A percentile compares a stretch with the other conserved stretches of the same genome.
phyloP scores from a whole-genome alignment of 2,113 vertebrate genomes.

The Mus spicilegus region DNA sequence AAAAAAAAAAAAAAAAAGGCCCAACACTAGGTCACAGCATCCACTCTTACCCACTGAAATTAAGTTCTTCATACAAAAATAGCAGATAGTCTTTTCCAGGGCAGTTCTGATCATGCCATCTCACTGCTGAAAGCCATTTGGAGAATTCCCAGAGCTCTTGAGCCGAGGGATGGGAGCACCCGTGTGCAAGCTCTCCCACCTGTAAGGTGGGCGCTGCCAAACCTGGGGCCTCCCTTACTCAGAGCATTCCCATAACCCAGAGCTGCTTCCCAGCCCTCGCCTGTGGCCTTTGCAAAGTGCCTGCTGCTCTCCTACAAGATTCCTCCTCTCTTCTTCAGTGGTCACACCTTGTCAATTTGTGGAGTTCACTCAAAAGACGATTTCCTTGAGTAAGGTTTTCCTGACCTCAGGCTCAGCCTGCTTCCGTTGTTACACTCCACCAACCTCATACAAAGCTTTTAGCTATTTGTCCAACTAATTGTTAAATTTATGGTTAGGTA shows the following conservation, averaged over 20 bases:
- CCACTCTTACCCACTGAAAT: too few species aligned
- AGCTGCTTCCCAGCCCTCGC: neutral
- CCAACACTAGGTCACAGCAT: fast-evolving
- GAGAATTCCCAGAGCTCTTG: neutral
- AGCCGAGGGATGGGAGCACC: neutral
- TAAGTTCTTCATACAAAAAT: neutral
- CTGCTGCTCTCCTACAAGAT: neutral
- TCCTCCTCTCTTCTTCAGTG: neutral
- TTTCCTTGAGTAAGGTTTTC: neutral
- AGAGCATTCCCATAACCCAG: neutral
- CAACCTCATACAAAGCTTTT: neutral
- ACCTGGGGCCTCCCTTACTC: neutral
- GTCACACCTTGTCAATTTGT: neutral
- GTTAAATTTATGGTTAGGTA: neutral
- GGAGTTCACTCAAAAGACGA: neutral
- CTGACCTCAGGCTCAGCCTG: neutral
- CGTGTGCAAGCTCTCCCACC: neutral
- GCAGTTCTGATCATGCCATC: neutral
- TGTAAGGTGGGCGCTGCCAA: fast-evolving
- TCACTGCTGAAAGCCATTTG: neutral
- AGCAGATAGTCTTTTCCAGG: neutral
- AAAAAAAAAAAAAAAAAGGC: too few species aligned
- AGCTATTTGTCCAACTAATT: neutral
- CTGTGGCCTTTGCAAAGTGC: fast-evolving
- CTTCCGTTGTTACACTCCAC: neutral